Base-by-base conservation (phyloP, 2,888 invertebrate species). In the Drosophila eohydei region DNA sequence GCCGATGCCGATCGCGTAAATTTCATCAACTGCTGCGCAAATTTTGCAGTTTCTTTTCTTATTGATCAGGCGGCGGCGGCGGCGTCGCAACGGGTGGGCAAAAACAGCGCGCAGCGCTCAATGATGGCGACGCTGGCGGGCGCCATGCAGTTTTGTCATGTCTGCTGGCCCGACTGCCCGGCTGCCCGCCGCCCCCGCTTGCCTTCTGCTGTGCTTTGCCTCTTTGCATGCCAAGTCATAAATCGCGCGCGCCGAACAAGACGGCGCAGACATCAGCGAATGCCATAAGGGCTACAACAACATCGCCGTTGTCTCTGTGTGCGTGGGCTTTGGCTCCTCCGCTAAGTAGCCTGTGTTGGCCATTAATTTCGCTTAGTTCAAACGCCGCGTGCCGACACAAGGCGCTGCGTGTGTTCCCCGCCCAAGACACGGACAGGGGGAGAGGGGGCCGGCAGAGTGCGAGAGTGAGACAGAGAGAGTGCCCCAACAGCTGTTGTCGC, bases 21-120 rank as follows among this genome's bases (percentile, higher is more conserved):
- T 85, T 85, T 85, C 84, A 85, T 90, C 90, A 85, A 85, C 90
- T 90, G 90, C 89, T 89, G 89, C 74, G 90, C 89, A 88, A 90
- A 90, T 86, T 86, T 89, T 90, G 34, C 71, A 80, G 74, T 79
- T 80, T 86, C 90, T 84, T 54, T 82, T 82, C 90, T 85, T 85
- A 85, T 85, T 85, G 90, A 90, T 86, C 90, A 72, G 69, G 68
- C 89, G 64, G 66, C 89, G 75, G 56, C 66, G 71, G 21, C 68
- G 65, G 43, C 54, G 30, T 48, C 48, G 69, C 55, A 14, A 48
- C 58, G 58, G 58, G 58, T 58, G 58, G 58, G 58, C 58, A 48
- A 58, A n/a, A 38, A 58, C 43, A 14, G 56, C 44, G 48, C 43
- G 44, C 63, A 48, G 43, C 28, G 51, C 38, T 38, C 52, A 40